Conservation (phyloP, 2,113 vertebrate genomes). For the Colistium nudipinnis region DNA sequence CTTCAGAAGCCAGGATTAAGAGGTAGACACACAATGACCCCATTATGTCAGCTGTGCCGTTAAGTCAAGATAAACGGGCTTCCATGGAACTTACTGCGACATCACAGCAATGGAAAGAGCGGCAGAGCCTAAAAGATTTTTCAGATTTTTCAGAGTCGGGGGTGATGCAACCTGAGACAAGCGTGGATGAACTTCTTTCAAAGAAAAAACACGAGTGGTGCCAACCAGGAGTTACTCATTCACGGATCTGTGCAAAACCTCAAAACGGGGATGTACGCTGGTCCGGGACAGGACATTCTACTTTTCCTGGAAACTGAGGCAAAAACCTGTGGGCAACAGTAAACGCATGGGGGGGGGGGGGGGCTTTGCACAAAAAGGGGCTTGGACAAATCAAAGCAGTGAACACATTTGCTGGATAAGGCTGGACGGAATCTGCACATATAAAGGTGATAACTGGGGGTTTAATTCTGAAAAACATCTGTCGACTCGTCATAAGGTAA, state of each 20-base stretch:
- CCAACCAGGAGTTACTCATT: slow-evolving; percentile 9
- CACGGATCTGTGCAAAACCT: slow-evolving; percentile 12
- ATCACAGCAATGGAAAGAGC: slow-evolving; percentile 35
- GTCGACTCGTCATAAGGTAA: slow-evolving; percentile 35
- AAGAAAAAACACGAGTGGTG: slow-evolving; percentile 6
- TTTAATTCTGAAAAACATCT: slow-evolving; percentile 51
- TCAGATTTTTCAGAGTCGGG: slow-evolving; percentile 2
- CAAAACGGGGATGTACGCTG: slow-evolving; percentile 22
- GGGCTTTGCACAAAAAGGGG: no score
- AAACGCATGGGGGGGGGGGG: slow-evolving; percentile 33
- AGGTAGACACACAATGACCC: slow-evolving; percentile 66
- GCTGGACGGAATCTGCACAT: slow-evolving; percentile 18
- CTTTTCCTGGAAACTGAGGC: slow-evolving; percentile 49
- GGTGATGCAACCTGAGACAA: slow-evolving; percentile 54
- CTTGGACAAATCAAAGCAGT: slow-evolving; percentile 24
- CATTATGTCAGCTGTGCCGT: slow-evolving; percentile 69
- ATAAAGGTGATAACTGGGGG: slow-evolving; percentile 10
- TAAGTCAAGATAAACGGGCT: slow-evolving; percentile 64
- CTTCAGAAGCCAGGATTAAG: slow-evolving; percentile 54
- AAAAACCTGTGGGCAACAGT: slow-evolving; percentile 15
- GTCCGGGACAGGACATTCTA: slow-evolving; percentile 6
- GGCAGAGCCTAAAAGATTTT: slow-evolving; percentile 26
- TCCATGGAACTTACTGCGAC: slow-evolving; percentile 56
- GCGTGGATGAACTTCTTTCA: slow-evolving; percentile 26
- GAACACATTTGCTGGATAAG: slow-evolving; percentile 18